A percentile compares a stretch with the other conserved stretches of the same genome.
phyloP scores from a whole-genome alignment of 2,888 invertebrate genomes.

The Latrodectus hesperus region DNA sequence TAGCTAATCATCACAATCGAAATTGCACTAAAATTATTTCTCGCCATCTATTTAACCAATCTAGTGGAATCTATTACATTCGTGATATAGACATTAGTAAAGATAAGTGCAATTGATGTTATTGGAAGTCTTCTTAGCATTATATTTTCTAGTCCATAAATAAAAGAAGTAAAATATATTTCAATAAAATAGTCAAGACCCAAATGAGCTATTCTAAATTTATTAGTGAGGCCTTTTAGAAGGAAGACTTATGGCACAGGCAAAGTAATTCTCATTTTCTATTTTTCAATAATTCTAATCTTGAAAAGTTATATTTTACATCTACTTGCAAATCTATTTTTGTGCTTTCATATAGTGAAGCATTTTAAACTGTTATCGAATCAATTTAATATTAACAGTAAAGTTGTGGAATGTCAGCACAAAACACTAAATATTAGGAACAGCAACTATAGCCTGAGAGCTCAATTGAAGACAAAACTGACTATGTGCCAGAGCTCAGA shows the following conservation, averaged over 20 bases:
- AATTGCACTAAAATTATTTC: too few species aligned
- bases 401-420: conserved; percentile 65
- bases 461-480: conserved; percentile 56
- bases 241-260: conserved; percentile 68
- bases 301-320: conserved; percentile 37
- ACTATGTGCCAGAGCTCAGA: conserved; percentile 39
- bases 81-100: conserved; percentile 34
- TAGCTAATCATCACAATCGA: too few species aligned
- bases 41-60: neutral
- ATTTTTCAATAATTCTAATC: conserved; percentile 25
- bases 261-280: conserved; percentile 53
- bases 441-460: conserved; percentile 54
- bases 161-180: conserved; percentile 56
- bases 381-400: conserved; percentile 34
- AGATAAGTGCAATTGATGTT: conserved; percentile 39
- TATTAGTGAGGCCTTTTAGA: conserved; percentile 55
- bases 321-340: conserved; percentile 47
- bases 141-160: conserved; percentile 33
- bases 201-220: conserved; percentile 56
- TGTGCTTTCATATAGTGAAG: conserved; percentile 55
- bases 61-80: conserved; percentile 36
- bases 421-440: conserved; percentile 59
- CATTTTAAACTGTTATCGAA: conserved; percentile 34
- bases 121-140: conserved; percentile 28
- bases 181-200: conserved; percentile 58